A percentile compares a stretch with the other conserved stretches of the same genome.
Evolutionary conservation across 2,797 vertebrate species (phyloP).

Genomic region (Thamnophis elegans): DNA sequence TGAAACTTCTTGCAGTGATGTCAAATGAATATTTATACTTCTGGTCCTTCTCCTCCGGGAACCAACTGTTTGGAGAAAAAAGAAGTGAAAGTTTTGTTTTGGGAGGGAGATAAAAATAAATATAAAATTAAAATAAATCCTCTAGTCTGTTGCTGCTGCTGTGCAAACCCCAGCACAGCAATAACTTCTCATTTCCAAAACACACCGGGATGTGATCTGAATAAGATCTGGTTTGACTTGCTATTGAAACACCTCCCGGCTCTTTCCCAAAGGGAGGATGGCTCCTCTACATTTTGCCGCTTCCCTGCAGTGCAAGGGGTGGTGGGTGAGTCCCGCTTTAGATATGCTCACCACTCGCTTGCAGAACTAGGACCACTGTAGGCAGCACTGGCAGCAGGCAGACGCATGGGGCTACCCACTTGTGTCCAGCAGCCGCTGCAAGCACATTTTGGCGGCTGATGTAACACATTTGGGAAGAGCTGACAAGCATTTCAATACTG

Average conservation of each 20-base stretch:
- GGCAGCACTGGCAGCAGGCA: not conserved
- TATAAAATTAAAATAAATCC: not conserved
- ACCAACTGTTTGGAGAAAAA: constrained; percentile 79
- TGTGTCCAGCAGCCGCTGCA: too few relatives aligned
- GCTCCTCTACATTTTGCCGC: not conserved
- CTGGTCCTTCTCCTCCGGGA: constrained; percentile 96
- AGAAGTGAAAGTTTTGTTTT: not conserved
- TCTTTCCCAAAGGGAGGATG: too few relatives aligned
- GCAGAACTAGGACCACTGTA: not conserved
- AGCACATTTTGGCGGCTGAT: too few relatives aligned
- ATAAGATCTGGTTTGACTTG: too few relatives aligned
- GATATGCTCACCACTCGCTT: accelerated
- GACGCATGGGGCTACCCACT: not conserved
- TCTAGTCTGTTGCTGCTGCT: not conserved
- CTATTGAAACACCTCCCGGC: too few relatives aligned
- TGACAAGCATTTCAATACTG: too few relatives aligned
- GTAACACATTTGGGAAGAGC: too few relatives aligned
- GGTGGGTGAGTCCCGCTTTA: not conserved
- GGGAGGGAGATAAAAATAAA: too few relatives aligned
- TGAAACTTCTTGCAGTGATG: constrained; percentile 39
- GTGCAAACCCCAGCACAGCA: not conserved
- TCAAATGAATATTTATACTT: constrained; percentile 77
- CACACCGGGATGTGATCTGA: too few relatives aligned
- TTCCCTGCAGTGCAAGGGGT: not conserved
- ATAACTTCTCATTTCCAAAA: not conserved